Conservation (phyloP, 2,113 vertebrate genomes). For the Asarcornis scutulata region DNA sequence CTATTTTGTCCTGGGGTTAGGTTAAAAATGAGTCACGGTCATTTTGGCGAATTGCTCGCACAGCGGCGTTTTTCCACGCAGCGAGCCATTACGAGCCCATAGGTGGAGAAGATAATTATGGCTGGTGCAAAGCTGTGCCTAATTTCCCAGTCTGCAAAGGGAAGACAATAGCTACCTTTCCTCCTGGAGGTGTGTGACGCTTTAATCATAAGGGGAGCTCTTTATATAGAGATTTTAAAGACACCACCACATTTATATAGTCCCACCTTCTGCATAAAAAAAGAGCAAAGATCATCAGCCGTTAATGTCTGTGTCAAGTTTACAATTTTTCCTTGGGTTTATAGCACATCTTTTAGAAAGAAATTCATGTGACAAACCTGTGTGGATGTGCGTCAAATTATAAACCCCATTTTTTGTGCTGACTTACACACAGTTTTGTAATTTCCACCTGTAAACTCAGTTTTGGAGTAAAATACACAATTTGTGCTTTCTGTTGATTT, state of each 20-base stretch:
- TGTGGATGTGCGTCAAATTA: not conserved
- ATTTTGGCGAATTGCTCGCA: not conserved
- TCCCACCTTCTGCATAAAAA: not conserved
- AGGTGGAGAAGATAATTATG: slow-evolving; percentile 51
- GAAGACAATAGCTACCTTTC: slow-evolving; percentile 40
- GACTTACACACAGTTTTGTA: not conserved
- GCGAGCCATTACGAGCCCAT: slow-evolving; percentile 35
- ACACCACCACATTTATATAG: slow-evolving; percentile 7
- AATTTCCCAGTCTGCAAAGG: slow-evolving; percentile 37
- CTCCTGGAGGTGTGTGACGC: slow-evolving; percentile 12
- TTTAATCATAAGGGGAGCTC: slow-evolving; percentile 41
- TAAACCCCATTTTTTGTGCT: not conserved
- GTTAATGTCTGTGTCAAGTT: fast-evolving
- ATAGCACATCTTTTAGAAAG: not conserved
- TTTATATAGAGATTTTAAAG: slow-evolving; percentile 57
- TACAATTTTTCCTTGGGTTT: not conserved
- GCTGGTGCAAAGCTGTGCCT: slow-evolving; percentile 54
- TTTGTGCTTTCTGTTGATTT: not conserved
- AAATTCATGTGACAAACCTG: not conserved
- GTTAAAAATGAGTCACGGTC: slow-evolving; percentile 54
- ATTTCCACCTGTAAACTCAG: not conserved
- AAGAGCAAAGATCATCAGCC: not conserved
- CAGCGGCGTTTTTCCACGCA: not conserved
- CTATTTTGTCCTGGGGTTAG: slow-evolving; percentile 31
- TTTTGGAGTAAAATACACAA: not conserved